Percentiles rank a stretch among this genome's conserved stretches.
Conservation (phyloP, 2,888 invertebrate species). For the Steromphala cineraria region DNA sequence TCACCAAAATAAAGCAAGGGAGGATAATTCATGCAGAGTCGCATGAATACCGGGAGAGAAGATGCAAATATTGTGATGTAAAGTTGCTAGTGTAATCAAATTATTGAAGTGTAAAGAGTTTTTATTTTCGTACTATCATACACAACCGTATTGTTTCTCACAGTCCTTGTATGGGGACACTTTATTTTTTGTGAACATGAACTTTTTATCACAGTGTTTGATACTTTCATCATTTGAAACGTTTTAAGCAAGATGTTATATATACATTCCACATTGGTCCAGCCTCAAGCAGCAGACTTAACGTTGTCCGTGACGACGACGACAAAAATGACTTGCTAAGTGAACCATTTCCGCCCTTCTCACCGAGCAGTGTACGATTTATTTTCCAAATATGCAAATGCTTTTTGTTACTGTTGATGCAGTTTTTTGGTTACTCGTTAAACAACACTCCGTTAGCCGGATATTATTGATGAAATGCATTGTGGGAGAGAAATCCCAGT, state of each 20-base stretch:
- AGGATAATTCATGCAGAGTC: neutral
- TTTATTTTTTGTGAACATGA: conserved; percentile 20
- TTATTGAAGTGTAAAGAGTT: conserved; percentile 17
- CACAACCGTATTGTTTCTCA: neutral
- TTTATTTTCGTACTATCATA: conserved; percentile 17
- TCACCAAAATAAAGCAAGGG: neutral
- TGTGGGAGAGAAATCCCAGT: neutral
- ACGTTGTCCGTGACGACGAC: too few relatives aligned
- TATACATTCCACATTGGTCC: conserved; percentile 11
- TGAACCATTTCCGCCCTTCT: too few relatives aligned
- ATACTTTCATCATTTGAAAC: conserved; percentile 20
- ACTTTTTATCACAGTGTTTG: conserved; percentile 15
- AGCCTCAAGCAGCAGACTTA: too few relatives aligned
- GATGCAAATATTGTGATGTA: conserved; percentile 11
- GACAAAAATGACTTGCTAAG: too few relatives aligned
- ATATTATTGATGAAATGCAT: neutral
- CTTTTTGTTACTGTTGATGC: conserved; percentile 11
- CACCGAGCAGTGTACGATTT: neutral
- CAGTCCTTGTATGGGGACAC: neutral
- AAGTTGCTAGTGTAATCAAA: conserved; percentile 13
- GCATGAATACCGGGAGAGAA: neutral
- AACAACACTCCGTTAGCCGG: neutral
- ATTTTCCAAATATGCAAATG: conserved; percentile 10
- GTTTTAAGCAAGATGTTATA: conserved; percentile 15
- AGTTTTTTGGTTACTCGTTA: neutral